Conservation (phyloP, 92 coral and sea anemone genomes). For the Galaxea fascicularis region DNA sequence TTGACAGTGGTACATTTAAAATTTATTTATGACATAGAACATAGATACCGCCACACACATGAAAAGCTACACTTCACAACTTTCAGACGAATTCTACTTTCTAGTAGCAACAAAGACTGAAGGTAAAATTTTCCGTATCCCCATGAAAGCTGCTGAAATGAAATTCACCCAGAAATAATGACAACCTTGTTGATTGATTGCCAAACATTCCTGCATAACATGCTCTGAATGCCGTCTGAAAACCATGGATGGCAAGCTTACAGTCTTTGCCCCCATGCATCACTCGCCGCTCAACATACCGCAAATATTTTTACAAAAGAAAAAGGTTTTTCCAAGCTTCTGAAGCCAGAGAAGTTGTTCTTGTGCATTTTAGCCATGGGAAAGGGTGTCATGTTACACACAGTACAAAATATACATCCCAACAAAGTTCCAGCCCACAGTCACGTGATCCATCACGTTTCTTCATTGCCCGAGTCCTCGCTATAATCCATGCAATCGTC, state of each 20-base stretch:
- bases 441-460: conserved; percentile 72
- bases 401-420: conserved; percentile 84
- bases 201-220: neutral
- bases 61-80: conserved; percentile 33
- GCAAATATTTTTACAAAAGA: conserved; percentile 49
- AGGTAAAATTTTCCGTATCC: neutral
- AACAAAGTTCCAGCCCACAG: conserved; percentile 60
- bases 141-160: neutral
- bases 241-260: conserved; percentile 16
- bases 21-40: conserved; percentile 50
- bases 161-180: neutral
- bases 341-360: conserved; percentile 27
- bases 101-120: neutral
- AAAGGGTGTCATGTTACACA: conserved; percentile 65
- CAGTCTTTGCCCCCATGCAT: conserved; percentile 22
- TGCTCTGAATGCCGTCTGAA: neutral
- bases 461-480: conserved; percentile 99
- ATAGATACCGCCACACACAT: conserved; percentile 38
- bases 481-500: conserved; percentile 97
- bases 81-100: conserved; percentile 10
- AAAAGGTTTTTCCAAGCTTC: conserved; percentile 38
- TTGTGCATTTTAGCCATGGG: conserved; percentile 23
- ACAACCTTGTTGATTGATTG: neutral
- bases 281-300: conserved; percentile 12
- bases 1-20: neutral